Evolutionary conservation across 2,797 vertebrate species (phyloP).

Genomic region (Myiotriccus ornatus): DNA sequence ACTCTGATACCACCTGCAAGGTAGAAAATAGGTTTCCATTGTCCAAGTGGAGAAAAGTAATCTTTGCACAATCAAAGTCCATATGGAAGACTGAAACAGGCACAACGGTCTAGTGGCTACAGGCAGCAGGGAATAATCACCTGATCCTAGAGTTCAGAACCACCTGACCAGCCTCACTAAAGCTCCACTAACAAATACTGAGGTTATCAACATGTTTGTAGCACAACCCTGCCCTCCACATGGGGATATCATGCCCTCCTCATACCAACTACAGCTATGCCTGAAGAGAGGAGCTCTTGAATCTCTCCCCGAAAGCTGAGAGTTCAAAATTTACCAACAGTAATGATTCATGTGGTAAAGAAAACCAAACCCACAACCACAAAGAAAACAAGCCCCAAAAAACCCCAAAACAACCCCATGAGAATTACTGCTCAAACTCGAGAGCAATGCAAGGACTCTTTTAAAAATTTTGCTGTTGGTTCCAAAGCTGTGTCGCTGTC

Average conservation of each 20-base stretch:
- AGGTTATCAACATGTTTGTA: neutral
- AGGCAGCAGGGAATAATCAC: neutral
- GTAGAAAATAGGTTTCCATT: neutral
- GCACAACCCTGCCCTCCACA: neutral
- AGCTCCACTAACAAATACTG: neutral
- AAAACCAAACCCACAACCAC: neutral
- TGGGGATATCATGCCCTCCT: accelerated
- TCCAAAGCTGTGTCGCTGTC: neutral
- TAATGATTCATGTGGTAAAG: neutral
- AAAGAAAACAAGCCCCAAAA: neutral
- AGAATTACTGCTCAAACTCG: neutral
- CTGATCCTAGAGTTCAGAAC: neutral
- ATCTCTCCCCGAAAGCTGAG: neutral
- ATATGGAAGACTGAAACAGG: neutral
- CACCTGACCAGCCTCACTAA: neutral
- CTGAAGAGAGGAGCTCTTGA: neutral
- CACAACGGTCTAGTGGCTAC: neutral
- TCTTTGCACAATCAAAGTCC: neutral
- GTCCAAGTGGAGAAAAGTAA: neutral
- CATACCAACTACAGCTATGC: neutral
- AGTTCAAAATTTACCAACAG: neutral
- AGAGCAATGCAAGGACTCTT: neutral
- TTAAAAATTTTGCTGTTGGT: neutral
- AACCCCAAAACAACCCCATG: accelerated
- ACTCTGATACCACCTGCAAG: neutral